phyloP scores from a whole-genome alignment of 1,140 invertebrate genomes.

The Ectropis grisescens region DNA sequence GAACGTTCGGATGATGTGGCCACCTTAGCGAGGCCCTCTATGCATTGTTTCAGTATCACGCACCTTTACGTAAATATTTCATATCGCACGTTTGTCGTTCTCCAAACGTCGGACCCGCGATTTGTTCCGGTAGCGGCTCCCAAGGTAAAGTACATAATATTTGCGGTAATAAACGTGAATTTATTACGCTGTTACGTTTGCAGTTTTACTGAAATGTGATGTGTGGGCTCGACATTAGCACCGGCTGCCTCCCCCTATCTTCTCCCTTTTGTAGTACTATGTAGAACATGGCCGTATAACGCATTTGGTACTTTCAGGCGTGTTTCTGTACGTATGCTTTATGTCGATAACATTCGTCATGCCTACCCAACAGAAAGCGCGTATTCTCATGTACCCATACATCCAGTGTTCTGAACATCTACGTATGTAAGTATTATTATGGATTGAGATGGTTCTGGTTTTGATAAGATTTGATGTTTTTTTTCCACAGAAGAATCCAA shows the following conservation, averaged over 20 bases:
- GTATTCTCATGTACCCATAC: neutral
- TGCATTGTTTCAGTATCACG: constrained; percentile 31
- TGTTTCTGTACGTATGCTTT: too few species aligned
- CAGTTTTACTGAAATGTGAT: constrained; percentile 61
- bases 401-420: neutral
- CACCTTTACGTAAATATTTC: constrained; percentile 42
- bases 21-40: constrained; percentile 26
- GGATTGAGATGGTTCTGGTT: too few species aligned
- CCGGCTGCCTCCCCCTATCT: constrained; percentile 19
- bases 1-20: constrained; percentile 35
- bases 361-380: neutral
- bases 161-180: constrained; percentile 64
- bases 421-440: too few species aligned
- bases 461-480: too few species aligned
- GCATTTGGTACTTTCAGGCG: too few species aligned
- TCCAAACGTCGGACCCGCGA: constrained; percentile 29
- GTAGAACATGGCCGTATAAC: too few species aligned
- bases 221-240: constrained; percentile 44
- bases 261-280: too few species aligned
- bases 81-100: constrained; percentile 29
- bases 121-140: constrained; percentile 49
- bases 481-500: too few species aligned
- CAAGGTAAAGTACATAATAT: constrained; percentile 41
- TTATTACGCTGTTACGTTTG: constrained; percentile 60
- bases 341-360: too few species aligned